Percentiles rank a stretch among this genome's conserved stretches.
Conservation (phyloP, 2,888 invertebrate species). For the Stomorhina lunata region DNA sequence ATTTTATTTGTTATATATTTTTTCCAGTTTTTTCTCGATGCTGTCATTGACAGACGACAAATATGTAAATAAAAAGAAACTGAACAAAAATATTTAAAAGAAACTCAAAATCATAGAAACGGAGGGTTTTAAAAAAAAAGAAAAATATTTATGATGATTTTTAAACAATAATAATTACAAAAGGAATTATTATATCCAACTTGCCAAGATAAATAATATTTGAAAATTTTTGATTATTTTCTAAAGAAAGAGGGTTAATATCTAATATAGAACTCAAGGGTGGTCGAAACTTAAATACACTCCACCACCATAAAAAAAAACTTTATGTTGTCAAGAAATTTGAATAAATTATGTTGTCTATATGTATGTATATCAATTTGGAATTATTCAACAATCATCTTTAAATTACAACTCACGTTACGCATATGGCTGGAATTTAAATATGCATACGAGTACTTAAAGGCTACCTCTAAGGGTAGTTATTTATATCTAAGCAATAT, state of each 20-base stretch:
- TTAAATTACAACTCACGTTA: background rate
- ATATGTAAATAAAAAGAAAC: constrained; percentile 16
- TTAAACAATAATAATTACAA: constrained; percentile 21
- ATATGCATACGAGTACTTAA: too few relatives aligned
- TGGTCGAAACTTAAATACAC: background rate
- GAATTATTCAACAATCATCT: background rate
- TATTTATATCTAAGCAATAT: too few relatives aligned
- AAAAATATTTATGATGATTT: constrained; percentile 23
- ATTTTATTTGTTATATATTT: too few relatives aligned
- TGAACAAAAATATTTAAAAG: background rate
- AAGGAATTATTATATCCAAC: constrained; percentile 17
- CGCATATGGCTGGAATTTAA: too few relatives aligned
- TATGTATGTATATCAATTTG: too few relatives aligned
- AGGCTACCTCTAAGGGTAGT: too few relatives aligned
- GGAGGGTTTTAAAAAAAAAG: background rate
- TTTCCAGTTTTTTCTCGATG: background rate
- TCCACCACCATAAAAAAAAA: background rate
- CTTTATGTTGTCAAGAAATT: background rate
- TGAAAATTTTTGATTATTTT: background rate
- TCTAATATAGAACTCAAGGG: background rate
- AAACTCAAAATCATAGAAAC: background rate
- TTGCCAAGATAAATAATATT: background rate
- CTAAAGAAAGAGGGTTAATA: constrained; percentile 1
- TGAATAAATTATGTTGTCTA: background rate
- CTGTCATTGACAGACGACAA: constrained; percentile 31